Evolutionary conservation across 2,113 vertebrate genomes (phyloP).

Genomic region (Vidua chalybeata): DNA sequence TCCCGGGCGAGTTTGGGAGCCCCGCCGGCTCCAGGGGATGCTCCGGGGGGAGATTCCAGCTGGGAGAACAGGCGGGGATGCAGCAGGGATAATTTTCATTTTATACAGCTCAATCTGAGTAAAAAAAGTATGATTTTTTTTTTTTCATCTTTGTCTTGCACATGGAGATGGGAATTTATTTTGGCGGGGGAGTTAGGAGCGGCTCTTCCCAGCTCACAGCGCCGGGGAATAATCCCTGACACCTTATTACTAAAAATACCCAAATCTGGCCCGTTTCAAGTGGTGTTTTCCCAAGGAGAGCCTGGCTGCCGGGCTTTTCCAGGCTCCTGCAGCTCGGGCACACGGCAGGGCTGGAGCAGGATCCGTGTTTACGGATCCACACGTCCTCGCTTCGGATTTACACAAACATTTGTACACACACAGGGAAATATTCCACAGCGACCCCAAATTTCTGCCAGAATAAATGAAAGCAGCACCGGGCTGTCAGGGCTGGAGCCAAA

Average conservation of each 20-base stretch:
- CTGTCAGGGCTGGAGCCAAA: background rate
- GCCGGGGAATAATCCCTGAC: rapidly evolving
- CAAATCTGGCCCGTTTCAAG: background rate
- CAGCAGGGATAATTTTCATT: background rate
- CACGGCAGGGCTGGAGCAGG: background rate
- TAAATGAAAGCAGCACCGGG: background rate
- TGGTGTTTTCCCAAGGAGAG: background rate
- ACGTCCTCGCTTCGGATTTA: background rate
- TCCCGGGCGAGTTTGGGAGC: background rate
- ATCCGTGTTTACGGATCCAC: background rate
- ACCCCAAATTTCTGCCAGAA: background rate
- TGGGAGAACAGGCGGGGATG: rapidly evolving
- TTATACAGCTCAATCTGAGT: background rate
- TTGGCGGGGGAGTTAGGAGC: rapidly evolving
- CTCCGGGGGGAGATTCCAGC: background rate
- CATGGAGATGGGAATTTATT: background rate
- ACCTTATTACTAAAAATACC: background rate
- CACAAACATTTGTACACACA: background rate
- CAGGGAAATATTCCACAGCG: rapidly evolving
- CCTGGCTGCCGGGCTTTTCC: background rate
- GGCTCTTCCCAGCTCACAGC: background rate
- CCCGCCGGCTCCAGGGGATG: background rate
- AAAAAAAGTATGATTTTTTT: background rate
- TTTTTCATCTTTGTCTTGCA: background rate
- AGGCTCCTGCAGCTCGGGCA: background rate